Evolutionary conservation across 1,140 invertebrate species (phyloP).

Genomic region (Lasioglossum albipes): DNA sequence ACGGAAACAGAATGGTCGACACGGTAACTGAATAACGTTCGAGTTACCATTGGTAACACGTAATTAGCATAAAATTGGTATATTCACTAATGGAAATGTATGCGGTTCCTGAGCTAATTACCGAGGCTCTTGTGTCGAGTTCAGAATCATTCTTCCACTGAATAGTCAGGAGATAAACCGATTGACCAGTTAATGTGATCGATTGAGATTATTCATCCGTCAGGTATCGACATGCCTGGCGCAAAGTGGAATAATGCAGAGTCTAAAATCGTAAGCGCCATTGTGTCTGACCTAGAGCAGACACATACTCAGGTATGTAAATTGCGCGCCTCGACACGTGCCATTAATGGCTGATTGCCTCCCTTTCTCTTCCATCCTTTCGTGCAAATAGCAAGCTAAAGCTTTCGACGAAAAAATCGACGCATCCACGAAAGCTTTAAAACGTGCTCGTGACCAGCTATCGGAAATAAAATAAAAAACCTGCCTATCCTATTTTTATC

Average conservation of each 20-base stretch:
- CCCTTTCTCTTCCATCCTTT: not conserved
- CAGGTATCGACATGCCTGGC: not conserved
- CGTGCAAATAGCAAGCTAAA: not conserved
- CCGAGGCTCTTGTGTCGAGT: not conserved
- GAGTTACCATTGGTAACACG: not conserved
- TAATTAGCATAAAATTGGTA: conserved; percentile 12
- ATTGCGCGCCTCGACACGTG: conserved; percentile 63
- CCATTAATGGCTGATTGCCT: conserved; percentile 66
- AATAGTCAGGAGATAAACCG: conserved; percentile 18
- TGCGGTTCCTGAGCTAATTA: conserved; percentile 33
- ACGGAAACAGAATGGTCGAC: not conserved
- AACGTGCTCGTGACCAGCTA: not conserved
- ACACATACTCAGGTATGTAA: conserved; percentile 67
- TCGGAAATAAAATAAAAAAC: not conserved
- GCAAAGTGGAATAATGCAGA: conserved; percentile 42
- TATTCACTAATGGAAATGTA: conserved; percentile 18
- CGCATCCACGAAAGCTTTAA: not conserved
- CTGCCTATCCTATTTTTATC: not conserved
- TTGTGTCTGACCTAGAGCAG: conserved; percentile 39
- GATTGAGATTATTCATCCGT: conserved; percentile 1
- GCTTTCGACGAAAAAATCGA: conserved; percentile 10
- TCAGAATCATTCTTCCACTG: conserved; percentile 30
- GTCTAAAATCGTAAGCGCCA: conserved; percentile 50
- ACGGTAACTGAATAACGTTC: not conserved
- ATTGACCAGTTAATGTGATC: conserved; percentile 41